Percentiles rank a stretch among this genome's conserved stretches.
Conservation (phyloP, 1,140 invertebrate species). For the Lepidotrigona ventralis region DNA sequence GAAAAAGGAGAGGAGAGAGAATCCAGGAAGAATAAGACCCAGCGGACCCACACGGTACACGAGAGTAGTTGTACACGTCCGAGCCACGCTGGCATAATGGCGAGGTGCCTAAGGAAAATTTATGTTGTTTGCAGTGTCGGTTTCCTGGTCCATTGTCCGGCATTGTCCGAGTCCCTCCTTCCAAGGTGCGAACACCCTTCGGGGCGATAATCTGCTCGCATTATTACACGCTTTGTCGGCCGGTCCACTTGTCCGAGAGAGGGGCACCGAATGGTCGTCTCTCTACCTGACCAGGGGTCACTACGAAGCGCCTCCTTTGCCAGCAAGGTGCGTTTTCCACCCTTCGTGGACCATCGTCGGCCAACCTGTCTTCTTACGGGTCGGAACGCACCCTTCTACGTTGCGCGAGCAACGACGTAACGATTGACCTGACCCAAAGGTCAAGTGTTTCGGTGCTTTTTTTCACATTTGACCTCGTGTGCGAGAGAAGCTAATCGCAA, state of each 20-base stretch:
- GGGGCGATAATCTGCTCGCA: conserved; percentile 77
- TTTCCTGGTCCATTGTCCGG: conserved; percentile 78
- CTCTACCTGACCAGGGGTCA: conserved; percentile 78
- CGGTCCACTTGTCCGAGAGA: conserved; percentile 71
- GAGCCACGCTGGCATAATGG: not conserved
- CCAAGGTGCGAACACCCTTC: conserved; percentile 79
- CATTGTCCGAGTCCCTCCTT: conserved; percentile 78
- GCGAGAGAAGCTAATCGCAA: not conserved
- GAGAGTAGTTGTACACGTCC: conserved; percentile 31
- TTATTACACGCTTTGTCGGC: conserved; percentile 78
- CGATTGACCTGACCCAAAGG: not conserved
- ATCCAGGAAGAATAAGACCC: conserved; percentile 16
- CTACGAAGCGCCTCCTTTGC: conserved; percentile 49
- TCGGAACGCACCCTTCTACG: conserved; percentile 7
- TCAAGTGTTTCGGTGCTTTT: conserved; percentile 11
- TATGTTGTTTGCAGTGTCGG: conserved; percentile 80
- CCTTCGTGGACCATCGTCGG: conserved; percentile 48
- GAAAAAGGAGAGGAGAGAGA: not conserved
- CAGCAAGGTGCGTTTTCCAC: conserved; percentile 60
- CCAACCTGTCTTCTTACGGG: conserved; percentile 23
- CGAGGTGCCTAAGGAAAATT: conserved; percentile 70
- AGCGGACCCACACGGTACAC: not conserved
- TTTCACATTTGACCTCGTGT: not conserved
- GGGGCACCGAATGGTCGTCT: conserved; percentile 45
- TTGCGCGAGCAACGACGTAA: too few species aligned